Evolutionary conservation across 2,113 vertebrate genomes (phyloP).

Genomic region (Ceuthmochares aereus): DNA sequence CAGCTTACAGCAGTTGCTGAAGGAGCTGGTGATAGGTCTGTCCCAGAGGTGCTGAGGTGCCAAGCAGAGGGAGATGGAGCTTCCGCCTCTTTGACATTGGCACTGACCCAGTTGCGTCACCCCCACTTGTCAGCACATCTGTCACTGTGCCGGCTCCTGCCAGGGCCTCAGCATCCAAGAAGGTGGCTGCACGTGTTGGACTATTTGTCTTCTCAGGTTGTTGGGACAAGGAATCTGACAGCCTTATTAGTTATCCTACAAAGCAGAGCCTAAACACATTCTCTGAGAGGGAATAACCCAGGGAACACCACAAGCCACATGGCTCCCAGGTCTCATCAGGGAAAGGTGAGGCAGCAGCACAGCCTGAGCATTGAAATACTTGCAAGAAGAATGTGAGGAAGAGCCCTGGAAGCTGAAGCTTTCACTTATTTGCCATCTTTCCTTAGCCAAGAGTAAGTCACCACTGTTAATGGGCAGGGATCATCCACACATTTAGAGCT

Average conservation of each 20-base stretch:
- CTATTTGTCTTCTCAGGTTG: slow-evolving; percentile 74
- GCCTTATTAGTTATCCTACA: slow-evolving; percentile 69
- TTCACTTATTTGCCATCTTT: background rate
- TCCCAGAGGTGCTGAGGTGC: background rate
- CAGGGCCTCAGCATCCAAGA: slow-evolving; percentile 30
- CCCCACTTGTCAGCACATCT: slow-evolving; percentile 57
- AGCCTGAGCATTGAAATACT: background rate
- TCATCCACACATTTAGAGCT: background rate
- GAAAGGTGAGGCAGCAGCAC: background rate
- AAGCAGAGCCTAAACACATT: slow-evolving; percentile 39
- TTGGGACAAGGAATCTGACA: slow-evolving; percentile 66
- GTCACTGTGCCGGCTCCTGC: slow-evolving; percentile 67
- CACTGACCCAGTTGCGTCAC: slow-evolving; percentile 57
- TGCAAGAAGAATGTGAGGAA: background rate
- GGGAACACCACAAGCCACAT: background rate
- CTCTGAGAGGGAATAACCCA: background rate
- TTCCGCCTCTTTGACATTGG: slow-evolving; percentile 23
- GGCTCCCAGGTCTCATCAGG: background rate
- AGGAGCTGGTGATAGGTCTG: slow-evolving; percentile 4
- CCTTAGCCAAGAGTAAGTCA: background rate
- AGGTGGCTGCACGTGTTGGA: slow-evolving; percentile 56
- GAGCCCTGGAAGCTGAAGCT: background rate
- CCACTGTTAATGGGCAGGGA: background rate
- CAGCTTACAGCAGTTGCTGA: background rate
- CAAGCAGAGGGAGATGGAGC: background rate